Evolutionary conservation across 1,140 invertebrate genomes (phyloP).

Genomic region (Brachionus plicatilis): DNA sequence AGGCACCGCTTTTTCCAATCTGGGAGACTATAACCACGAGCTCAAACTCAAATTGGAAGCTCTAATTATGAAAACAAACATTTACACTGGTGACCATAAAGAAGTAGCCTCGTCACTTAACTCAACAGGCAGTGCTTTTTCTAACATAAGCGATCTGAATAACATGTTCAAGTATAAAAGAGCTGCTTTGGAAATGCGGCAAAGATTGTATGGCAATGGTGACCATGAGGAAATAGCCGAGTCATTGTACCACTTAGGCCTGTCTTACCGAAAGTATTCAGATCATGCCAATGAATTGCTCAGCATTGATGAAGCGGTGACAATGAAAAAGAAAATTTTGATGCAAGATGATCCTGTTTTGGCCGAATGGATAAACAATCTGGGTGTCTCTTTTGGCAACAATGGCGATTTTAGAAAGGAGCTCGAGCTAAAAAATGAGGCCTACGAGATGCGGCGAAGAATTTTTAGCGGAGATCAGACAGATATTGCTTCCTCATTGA

Average conservation of each 20-base stretch:
- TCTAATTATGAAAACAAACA: neutral
- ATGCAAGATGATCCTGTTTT: neutral
- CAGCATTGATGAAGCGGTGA: neutral
- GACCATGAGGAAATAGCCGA: constrained; percentile 6
- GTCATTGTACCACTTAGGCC: neutral
- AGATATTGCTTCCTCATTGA: neutral
- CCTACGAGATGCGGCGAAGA: neutral
- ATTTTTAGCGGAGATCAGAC: neutral
- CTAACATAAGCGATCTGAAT: neutral
- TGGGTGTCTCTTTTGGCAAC: neutral
- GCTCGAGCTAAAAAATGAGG: neutral
- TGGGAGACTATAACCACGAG: neutral
- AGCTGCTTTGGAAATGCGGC: neutral
- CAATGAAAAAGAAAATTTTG: neutral
- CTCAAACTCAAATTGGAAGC: neutral
- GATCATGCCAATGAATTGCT: neutral
- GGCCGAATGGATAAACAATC: constrained; percentile 2
- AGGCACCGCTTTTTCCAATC: neutral
- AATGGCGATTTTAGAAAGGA: constrained; percentile 14
- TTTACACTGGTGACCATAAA: neutral
- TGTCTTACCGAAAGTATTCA: neutral
- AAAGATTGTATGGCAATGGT: neutral
- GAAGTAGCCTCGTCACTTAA: neutral
- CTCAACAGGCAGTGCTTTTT: neutral
- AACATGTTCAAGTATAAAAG: constrained; percentile 8